Percentiles rank a stretch among this genome's conserved stretches.
These are phyloP conservation scores for Speoplatyrhinus poulsoni DNA, from an alignment of 2,113 vertebrate species.

Conservation along the genomic window DNA sequence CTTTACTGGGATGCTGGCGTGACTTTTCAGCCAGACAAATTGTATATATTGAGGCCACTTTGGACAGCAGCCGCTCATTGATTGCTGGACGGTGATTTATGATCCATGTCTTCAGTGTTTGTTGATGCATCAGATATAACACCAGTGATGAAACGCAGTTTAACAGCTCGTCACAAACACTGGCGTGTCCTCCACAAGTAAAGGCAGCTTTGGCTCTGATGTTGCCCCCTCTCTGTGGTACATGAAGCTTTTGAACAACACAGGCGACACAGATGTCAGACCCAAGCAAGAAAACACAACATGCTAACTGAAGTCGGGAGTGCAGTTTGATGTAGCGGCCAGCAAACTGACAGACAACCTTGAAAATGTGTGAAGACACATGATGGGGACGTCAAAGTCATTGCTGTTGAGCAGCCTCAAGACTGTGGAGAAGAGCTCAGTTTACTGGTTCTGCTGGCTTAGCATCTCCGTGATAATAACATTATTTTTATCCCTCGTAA, in stretches of 20 bases:
- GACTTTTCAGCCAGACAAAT: background rate
- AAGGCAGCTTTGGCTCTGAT: constrained; percentile 24
- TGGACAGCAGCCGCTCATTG: background rate
- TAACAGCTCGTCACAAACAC: background rate
- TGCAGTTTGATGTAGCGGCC: background rate
- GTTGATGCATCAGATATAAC: background rate
- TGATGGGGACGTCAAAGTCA: constrained; percentile 10
- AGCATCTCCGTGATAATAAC: constrained; percentile 13
- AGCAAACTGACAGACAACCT: constrained; percentile 1
- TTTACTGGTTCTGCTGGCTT: constrained; percentile 16
- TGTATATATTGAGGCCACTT: background rate
- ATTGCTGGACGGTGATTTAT: background rate
- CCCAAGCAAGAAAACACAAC: background rate
- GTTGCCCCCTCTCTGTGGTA: constrained; percentile 39
- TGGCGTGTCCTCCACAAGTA: background rate
- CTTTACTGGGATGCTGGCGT: too few species aligned
- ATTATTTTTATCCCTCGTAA: background rate
- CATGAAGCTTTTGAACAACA: constrained; percentile 46
- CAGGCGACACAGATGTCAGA: constrained; percentile 17
- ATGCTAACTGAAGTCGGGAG: constrained; percentile 3
- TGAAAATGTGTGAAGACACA: background rate
- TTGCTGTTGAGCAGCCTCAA: constrained; percentile 24
- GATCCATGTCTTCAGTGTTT: background rate
- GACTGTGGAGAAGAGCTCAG: constrained; percentile 21
- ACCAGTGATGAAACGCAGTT: background rate